phyloP scores from a whole-genome alignment of 2,113 vertebrate genomes.

The Elgaria multicarinata region DNA sequence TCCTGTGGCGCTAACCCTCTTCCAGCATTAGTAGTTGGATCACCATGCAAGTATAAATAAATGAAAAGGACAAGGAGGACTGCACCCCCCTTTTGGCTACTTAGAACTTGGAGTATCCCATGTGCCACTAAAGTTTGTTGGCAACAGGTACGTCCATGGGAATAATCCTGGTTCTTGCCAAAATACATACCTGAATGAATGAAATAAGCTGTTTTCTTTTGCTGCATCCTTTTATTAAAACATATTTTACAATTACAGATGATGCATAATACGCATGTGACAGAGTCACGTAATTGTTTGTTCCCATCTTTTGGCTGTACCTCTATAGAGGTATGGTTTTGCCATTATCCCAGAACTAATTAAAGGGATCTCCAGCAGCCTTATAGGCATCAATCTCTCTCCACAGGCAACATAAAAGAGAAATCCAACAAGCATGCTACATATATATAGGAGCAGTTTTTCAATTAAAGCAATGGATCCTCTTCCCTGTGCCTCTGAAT shows the following conservation, averaged over 20 bases:
- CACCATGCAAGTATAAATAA: background rate
- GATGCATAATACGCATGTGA: background rate
- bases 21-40: background rate
- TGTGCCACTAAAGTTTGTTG: background rate
- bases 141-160: background rate
- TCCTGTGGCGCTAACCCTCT: background rate
- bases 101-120: background rate
- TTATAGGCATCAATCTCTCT: background rate
- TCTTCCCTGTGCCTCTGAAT: background rate
- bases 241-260: background rate
- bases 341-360: background rate
- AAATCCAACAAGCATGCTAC: background rate
- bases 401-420: background rate
- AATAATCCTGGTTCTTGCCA: background rate
- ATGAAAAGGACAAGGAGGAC: background rate
- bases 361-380: background rate
- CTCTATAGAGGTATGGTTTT: conserved; percentile 18
- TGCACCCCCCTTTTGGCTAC: background rate
- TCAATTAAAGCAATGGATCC: background rate
- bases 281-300: background rate
- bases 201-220: background rate
- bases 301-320: conserved; percentile 3
- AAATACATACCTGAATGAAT: background rate
- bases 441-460: background rate
- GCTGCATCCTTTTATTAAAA: background rate